A percentile compares a stretch with the other conserved stretches of the same genome.
Conservation (phyloP, 2,113 vertebrate species). For the Epinephelus fuscoguttatus region DNA sequence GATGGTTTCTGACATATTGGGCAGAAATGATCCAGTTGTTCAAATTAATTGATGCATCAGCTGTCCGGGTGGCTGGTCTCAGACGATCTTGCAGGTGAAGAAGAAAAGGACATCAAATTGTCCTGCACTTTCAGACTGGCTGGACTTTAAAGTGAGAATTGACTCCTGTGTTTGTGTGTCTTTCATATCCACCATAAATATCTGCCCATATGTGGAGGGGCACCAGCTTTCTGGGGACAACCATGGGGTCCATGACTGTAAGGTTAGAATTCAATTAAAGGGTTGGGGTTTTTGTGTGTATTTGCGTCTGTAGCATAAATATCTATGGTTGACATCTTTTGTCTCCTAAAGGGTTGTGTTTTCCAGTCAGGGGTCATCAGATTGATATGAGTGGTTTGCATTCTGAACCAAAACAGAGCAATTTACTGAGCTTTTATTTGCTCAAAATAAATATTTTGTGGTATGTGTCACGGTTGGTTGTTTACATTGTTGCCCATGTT, state of each 20-base stretch:
- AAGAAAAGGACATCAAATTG: conserved; percentile 51
- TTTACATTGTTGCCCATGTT: conserved; percentile 68
- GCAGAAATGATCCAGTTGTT: too few relatives aligned
- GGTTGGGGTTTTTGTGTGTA: not conserved
- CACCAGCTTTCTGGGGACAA: not conserved
- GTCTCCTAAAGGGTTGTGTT: not conserved
- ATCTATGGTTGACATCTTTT: not conserved
- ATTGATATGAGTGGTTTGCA: conserved; percentile 1
- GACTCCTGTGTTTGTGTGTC: not conserved
- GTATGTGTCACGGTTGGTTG: conserved; percentile 34
- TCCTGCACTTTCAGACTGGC: conserved; percentile 56
- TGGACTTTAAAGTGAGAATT: conserved; percentile 24
- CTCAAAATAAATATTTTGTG: conserved; percentile 41
- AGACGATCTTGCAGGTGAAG: too few relatives aligned
- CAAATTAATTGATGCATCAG: too few relatives aligned
- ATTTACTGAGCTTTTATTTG: conserved; percentile 18
- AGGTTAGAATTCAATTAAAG: not conserved
- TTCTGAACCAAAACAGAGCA: conserved; percentile 18
- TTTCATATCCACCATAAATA: not conserved
- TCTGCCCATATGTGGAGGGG: not conserved
- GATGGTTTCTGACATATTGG: too few relatives aligned
- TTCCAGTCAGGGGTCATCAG: not conserved
- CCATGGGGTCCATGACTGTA: not conserved
- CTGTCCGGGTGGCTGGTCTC: too few relatives aligned
- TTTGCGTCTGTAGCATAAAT: not conserved